A percentile compares a stretch with the other conserved stretches of the same genome.
Conservation (phyloP, 1,140 invertebrate species). For the Tribolium madens region DNA sequence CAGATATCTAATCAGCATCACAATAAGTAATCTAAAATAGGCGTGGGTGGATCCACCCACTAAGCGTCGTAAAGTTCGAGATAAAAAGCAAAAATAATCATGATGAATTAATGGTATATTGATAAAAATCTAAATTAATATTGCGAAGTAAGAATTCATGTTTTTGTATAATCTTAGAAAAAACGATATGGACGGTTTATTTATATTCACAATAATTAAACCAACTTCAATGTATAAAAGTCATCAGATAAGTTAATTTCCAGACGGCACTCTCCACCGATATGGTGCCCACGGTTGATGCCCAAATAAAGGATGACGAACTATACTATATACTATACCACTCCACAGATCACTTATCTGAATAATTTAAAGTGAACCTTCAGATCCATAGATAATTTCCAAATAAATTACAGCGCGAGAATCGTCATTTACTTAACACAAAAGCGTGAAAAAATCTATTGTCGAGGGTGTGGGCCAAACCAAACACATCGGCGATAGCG, state of each 20-base stretch:
- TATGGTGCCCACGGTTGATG: conserved; percentile 52
- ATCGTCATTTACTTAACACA: conserved; percentile 37
- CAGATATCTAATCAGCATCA: conserved; percentile 48
- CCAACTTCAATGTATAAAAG: conserved; percentile 45
- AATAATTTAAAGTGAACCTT: conserved; percentile 48
- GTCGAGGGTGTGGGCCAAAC: conserved; percentile 10
- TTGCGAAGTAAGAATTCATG: conserved; percentile 22
- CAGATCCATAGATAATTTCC: conserved; percentile 40
- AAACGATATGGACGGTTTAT: conserved; percentile 47
- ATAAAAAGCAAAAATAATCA: conserved; percentile 49
- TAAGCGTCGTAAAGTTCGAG: conserved; percentile 43
- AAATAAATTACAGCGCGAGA: conserved; percentile 16
- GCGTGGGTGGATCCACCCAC: conserved; percentile 49
- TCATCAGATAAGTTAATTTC: conserved; percentile 54
- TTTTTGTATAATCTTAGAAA: conserved; percentile 42
- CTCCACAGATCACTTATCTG: conserved; percentile 45
- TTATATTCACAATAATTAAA: conserved; percentile 25
- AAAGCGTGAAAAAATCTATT: conserved; percentile 36
- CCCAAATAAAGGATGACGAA: conserved; percentile 54
- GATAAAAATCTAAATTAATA: conserved; percentile 51
- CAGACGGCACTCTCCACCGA: conserved; percentile 47
- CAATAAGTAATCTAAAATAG: conserved; percentile 46
- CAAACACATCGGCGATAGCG: conserved; percentile 36
- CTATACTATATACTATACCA: conserved; percentile 33
- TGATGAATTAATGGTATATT: conserved; percentile 47